Evolutionary conservation across 2,797 vertebrate genomes (phyloP).

Genomic region (Phaenicophaeus curvirostris): DNA sequence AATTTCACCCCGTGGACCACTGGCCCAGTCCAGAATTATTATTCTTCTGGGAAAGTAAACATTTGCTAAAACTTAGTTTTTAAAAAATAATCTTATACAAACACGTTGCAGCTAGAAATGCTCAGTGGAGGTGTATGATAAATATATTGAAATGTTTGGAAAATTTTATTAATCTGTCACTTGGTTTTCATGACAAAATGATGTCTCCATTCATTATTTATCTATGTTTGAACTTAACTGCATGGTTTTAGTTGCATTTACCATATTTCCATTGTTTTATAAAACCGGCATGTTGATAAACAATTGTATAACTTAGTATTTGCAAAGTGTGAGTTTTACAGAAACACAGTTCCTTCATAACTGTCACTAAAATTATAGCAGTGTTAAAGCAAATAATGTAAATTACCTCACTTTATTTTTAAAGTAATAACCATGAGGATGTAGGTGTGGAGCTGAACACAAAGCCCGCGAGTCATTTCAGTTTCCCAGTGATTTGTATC

Average conservation of each 20-base stretch:
- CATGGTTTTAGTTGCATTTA: background rate
- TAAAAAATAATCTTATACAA: background rate
- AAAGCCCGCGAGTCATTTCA: conserved; percentile 1
- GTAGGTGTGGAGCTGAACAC: conserved; percentile 11
- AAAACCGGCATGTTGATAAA: conserved; percentile 30
- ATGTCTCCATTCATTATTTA: background rate
- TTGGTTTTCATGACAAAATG: background rate
- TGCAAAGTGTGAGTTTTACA: background rate
- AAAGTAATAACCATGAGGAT: background rate
- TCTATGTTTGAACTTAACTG: conserved; percentile 27
- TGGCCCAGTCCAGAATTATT: background rate
- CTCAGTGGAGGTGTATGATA: background rate
- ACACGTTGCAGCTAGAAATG: background rate
- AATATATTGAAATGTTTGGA: conserved; percentile 1
- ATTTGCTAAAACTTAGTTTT: background rate
- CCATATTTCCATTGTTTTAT: background rate
- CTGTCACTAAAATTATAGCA: background rate
- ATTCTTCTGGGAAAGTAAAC: background rate
- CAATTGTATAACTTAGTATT: background rate
- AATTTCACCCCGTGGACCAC: background rate
- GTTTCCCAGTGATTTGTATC: background rate
- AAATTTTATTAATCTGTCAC: conserved; percentile 25
- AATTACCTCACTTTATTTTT: conserved; percentile 29
- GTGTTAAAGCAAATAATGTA: background rate
- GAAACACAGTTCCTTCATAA: background rate